phyloP scores from a whole-genome alignment of 2,797 vertebrate genomes.

The Prunella strophiata region DNA sequence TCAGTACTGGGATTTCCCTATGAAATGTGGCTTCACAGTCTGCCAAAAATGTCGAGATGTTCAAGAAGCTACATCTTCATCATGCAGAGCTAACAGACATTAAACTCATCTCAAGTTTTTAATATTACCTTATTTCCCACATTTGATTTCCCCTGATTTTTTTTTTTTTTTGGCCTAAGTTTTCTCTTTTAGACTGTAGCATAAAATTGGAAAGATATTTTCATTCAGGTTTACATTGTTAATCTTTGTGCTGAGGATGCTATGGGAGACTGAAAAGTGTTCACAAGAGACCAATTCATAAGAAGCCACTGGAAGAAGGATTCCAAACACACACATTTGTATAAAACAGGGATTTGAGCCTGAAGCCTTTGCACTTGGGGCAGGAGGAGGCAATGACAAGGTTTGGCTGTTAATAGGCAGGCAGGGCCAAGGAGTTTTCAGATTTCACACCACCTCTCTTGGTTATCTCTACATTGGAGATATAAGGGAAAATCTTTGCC shows the following conservation, averaged over 20 bases:
- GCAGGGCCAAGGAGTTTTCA: fast-evolving
- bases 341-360: background rate
- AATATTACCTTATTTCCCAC: background rate
- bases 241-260: background rate
- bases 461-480: background rate
- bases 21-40: background rate
- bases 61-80: background rate
- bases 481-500: background rate
- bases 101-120: background rate
- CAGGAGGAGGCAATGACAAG: background rate
- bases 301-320: background rate
- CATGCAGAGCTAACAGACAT: background rate
- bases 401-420: background rate
- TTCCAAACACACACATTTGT: background rate
- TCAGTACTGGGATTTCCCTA: background rate
- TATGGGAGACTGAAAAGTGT: background rate
- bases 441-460: background rate
- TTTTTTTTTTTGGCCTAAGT: background rate
- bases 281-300: background rate
- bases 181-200: background rate
- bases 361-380: background rate
- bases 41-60: background rate
- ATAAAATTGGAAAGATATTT: background rate
- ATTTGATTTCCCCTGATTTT: background rate
- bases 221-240: background rate